Base-by-base conservation (phyloP, 2,113 vertebrate species). In the Sceloporus tristichus region DNA sequence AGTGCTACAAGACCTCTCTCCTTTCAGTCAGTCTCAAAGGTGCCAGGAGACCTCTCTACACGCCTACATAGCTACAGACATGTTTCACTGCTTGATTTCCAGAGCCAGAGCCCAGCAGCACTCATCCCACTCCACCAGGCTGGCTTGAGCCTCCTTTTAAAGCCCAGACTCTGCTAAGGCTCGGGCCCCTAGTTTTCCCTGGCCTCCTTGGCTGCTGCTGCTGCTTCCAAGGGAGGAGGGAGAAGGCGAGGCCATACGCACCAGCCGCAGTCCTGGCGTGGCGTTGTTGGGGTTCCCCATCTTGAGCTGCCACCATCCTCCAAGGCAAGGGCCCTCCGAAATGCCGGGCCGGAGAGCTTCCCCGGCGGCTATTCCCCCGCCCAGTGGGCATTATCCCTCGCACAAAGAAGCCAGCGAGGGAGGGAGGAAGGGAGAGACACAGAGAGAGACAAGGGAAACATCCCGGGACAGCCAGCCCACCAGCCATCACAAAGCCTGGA, bases 221-320 rank as follows among this genome's bases (percentile, higher is more conserved):
- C 42, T 48, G 3, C 42, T 48, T 48, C 42, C 6, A 16, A 38
- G 3, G 27, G 29, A 70, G 27, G 54, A 9, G 6, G 34, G 8
- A 54, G 16, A 21, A 23, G 29, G 25, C 7, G 59, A 21, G 59
- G 2, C 29, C 9, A 81, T 89, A 95, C 94, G 93, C 95, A 97
- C 96, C 96, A 97, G 96, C 95, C 97, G 94, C 96, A 97, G 94
- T 94, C 96, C 96, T 79, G 96, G 95, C 90, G 94, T 92, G 87
- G 96, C 91, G 93, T 91, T 97, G 94, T 96, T 96, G 95, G 96
- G 95, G 86, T 93, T 95, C 92, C 94, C 91, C 93, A 93, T 93
- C 92, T 87, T 6, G 42, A 48, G 42, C 11, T 29, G 74, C 73
- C n/a, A 66, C n/a, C 87, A 82, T 53, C 4, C 19, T 0, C 18